These are phyloP conservation scores for Mionectes olivaceus DNA, from an alignment of 2,797 vertebrate genomes.

Conservation along the genomic window DNA sequence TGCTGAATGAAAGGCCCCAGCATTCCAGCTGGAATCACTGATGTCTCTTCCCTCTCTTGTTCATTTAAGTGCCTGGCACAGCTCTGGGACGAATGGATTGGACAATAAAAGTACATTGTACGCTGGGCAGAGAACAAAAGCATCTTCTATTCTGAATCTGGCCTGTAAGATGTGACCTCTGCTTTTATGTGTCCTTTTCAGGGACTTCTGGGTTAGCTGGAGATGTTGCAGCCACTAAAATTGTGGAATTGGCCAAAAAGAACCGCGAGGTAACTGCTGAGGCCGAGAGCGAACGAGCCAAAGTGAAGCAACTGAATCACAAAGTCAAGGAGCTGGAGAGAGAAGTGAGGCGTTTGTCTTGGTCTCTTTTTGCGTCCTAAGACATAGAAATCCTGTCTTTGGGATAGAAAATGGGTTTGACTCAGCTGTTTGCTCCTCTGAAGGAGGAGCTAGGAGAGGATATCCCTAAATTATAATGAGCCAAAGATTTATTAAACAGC, in stretches of 20 bases:
- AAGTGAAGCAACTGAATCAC: constrained; percentile 84
- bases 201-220: constrained; percentile 84
- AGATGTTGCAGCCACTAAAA: constrained; percentile 89
- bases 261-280: constrained; percentile 87
- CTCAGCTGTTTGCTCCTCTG: neutral
- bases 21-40: constrained; percentile 15
- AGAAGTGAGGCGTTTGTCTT: constrained; percentile 81
- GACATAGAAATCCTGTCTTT: neutral
- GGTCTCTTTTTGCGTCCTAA: neutral
- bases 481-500: neutral
- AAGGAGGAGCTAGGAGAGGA: neutral
- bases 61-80: constrained; percentile 49
- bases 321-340: constrained; percentile 87
- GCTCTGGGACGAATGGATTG: neutral
- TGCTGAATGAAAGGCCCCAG: neutral
- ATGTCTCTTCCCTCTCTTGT: neutral
- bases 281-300: constrained; percentile 83
- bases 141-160: neutral
- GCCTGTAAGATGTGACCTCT: neutral
- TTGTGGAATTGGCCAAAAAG: constrained; percentile 92
- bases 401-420: neutral
- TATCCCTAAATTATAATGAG: neutral
- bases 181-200: constrained; percentile 55
- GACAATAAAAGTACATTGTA: neutral
- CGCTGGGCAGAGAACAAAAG: neutral